phyloP scores from a whole-genome alignment of 2,113 vertebrate genomes.

The Poeciliopsis occidentalis region DNA sequence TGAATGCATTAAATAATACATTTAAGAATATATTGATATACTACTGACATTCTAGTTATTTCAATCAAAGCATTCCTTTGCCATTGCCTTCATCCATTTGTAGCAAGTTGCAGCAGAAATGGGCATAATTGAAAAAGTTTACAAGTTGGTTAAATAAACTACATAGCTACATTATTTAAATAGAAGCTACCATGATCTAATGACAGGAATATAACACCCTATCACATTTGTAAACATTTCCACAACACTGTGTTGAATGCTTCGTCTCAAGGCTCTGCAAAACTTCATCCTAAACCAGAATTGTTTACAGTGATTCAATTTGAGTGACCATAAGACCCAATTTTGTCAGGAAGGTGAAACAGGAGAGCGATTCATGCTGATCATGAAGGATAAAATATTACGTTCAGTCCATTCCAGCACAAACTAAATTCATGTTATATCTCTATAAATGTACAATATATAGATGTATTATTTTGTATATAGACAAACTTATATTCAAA shows the following conservation, averaged over 20 bases:
- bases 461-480: constrained; percentile 77
- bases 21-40: constrained; percentile 60
- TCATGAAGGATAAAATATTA: constrained; percentile 60
- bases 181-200: constrained; percentile 9
- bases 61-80: constrained; percentile 60
- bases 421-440: constrained; percentile 63
- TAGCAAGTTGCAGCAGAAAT: constrained; percentile 53
- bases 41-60: constrained; percentile 48
- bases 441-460: constrained; percentile 64
- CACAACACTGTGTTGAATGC: constrained; percentile 50
- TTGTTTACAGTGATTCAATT: constrained; percentile 52
- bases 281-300: constrained; percentile 42
- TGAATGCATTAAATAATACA: constrained; percentile 53
- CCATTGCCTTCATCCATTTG: constrained; percentile 59
- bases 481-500: constrained; percentile 74
- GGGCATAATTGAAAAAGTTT: constrained; percentile 41
- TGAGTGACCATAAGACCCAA: constrained; percentile 29
- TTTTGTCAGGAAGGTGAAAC: constrained; percentile 15
- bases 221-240: constrained; percentile 12
- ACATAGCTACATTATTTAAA: constrained; percentile 17
- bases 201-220: constrained; percentile 12
- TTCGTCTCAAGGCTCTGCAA: constrained; percentile 41
- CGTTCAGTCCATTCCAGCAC: constrained; percentile 72
- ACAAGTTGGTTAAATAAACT: constrained; percentile 9
- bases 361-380: constrained; percentile 14